Evolutionary conservation across 2,888 invertebrate species (phyloP).

Genomic region (Rhimphoctona megacephalus): DNA sequence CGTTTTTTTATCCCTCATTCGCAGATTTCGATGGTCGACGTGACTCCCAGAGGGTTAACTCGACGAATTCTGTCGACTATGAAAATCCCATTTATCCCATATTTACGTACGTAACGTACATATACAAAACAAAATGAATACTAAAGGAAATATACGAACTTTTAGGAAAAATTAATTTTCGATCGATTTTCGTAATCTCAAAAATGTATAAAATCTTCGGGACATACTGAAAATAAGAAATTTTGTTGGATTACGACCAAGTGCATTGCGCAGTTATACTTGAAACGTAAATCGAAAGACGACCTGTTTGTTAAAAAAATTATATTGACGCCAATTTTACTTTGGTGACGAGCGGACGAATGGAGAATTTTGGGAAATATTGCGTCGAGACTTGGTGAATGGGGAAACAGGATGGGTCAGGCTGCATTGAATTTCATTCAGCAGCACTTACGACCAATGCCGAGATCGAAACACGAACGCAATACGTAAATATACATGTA

Average conservation of each 20-base stretch:
- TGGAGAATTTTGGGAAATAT: background rate
- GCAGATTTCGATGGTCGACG: constrained; percentile 44
- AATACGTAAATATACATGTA: background rate
- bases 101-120: background rate
- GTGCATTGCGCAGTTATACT: too few species aligned
- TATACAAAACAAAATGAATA: background rate
- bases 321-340: background rate
- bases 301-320: background rate
- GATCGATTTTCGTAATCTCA: too few species aligned
- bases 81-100: constrained; percentile 31
- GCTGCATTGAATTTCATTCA: constrained; percentile 76
- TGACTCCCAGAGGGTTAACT: constrained; percentile 25
- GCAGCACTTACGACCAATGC: constrained; percentile 45
- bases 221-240: too few species aligned
- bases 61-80: constrained; percentile 22
- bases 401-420: constrained; percentile 73
- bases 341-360: background rate
- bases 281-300: too few species aligned
- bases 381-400: background rate
- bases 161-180: too few species aligned
- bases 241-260: too few species aligned
- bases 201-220: too few species aligned
- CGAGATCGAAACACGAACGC: constrained; percentile 6
- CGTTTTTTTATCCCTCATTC: background rate
- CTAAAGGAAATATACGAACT: too few species aligned